Evolutionary conservation across 2,113 vertebrate genomes (phyloP).

Genomic region (Chamaetylas fuelleborni): DNA sequence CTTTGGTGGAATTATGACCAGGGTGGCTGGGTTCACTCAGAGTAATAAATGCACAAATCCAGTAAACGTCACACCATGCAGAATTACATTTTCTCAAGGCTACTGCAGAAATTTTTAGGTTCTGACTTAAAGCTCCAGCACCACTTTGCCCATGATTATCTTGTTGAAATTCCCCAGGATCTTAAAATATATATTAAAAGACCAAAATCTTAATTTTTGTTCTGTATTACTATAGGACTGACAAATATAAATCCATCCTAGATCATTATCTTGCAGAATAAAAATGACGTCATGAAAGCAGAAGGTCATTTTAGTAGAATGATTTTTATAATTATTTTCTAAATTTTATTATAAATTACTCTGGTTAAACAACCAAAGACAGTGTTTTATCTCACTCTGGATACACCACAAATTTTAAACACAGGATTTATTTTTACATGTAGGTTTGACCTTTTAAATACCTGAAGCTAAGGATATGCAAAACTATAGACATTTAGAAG

Average conservation of each 20-base stretch:
- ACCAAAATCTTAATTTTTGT: not conserved
- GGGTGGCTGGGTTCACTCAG: accelerated
- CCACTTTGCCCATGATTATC: not conserved
- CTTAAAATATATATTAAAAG: not conserved
- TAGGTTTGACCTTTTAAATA: not conserved
- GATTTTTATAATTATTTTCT: not conserved
- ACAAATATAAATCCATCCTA: not conserved
- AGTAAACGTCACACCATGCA: not conserved
- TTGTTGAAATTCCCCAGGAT: not conserved
- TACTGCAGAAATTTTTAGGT: not conserved
- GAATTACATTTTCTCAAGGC: not conserved
- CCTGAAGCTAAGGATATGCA: not conserved
- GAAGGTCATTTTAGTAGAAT: not conserved
- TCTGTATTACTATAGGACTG: not conserved
- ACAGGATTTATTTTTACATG: not conserved
- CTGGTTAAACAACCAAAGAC: not conserved
- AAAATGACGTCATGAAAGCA: not conserved
- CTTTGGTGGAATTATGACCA: not conserved
- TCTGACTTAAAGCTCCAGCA: not conserved
- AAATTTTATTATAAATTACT: not conserved
- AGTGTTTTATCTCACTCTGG: not conserved
- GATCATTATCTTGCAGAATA: not conserved
- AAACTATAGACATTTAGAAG: not conserved
- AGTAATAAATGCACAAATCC: not conserved
- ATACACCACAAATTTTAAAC: not conserved